Evolutionary conservation across 2,797 vertebrate genomes (phyloP).

Genomic region (Lepilemur septentrionalis): DNA sequence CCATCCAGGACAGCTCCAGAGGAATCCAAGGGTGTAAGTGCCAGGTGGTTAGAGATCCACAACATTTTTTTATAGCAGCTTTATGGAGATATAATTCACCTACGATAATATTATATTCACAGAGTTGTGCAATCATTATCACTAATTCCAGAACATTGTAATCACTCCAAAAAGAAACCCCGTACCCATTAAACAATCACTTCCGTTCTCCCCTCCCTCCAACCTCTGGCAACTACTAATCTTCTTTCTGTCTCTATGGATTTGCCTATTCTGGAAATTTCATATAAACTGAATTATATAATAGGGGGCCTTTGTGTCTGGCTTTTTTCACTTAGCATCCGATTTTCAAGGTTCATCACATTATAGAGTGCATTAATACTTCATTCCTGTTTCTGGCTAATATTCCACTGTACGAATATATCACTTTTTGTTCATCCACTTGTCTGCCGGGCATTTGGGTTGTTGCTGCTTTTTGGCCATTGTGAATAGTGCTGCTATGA

Average conservation of each 20-base stretch:
- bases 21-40: slow-evolving; percentile 36
- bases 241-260: not conserved
- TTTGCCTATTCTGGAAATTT: slow-evolving; percentile 36
- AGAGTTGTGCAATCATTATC: not conserved
- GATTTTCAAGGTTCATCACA: not conserved
- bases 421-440: not conserved
- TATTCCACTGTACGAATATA: not conserved
- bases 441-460: not conserved
- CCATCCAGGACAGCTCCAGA: slow-evolving; percentile 31
- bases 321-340: not conserved
- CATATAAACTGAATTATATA: not conserved
- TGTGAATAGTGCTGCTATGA: not conserved
- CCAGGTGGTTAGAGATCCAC: slow-evolving; percentile 14
- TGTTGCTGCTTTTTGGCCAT: not conserved
- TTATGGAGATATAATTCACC: slow-evolving; percentile 26
- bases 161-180: not conserved
- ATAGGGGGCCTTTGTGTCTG: not conserved
- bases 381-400: not conserved
- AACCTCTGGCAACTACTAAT: not conserved
- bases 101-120: not conserved
- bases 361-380: not conserved
- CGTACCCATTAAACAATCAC: not conserved
- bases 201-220: not conserved
- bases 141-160: slow-evolving; percentile 18
- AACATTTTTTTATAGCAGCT: not conserved